Evolutionary conservation across 2,888 invertebrate species (phyloP).

Genomic region (Patella depressa): DNA sequence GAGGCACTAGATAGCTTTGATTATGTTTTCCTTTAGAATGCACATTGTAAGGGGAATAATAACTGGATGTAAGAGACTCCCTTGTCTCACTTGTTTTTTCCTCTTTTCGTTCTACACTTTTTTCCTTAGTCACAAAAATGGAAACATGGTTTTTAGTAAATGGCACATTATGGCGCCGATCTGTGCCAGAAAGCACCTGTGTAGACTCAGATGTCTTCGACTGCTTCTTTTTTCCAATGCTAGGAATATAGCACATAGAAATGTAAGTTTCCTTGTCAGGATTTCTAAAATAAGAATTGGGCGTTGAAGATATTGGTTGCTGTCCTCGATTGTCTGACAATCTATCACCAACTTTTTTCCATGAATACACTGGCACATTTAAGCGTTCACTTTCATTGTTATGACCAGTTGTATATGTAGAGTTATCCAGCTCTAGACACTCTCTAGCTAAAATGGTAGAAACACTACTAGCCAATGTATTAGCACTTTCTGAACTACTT

Average conservation of each 20-base stretch:
- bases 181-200: too few relatives aligned
- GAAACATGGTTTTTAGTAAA: neutral
- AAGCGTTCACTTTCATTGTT: neutral
- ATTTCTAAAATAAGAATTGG: too few relatives aligned
- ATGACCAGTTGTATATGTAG: neutral
- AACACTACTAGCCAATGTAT: slow-evolving; percentile 38
- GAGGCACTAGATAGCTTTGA: too few relatives aligned
- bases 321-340: neutral
- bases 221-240: neutral
- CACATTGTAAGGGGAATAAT: neutral
- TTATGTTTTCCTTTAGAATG: neutral
- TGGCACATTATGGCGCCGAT: neutral
- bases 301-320: neutral
- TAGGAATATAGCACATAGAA: slow-evolving; percentile 34
- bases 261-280: slow-evolving; percentile 18
- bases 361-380: slow-evolving; percentile 4
- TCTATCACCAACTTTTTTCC: neutral
- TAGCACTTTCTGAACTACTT: slow-evolving; percentile 46
- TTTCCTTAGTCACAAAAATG: neutral
- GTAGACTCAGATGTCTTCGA: neutral
- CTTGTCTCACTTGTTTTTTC: neutral
- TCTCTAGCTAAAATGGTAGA: slow-evolving; percentile 17
- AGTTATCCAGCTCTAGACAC: neutral
- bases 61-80: neutral
- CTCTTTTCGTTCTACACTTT: slow-evolving; percentile 1